phyloP scores from a whole-genome alignment of 2,113 vertebrate species.

The Casuarius casuarius region DNA sequence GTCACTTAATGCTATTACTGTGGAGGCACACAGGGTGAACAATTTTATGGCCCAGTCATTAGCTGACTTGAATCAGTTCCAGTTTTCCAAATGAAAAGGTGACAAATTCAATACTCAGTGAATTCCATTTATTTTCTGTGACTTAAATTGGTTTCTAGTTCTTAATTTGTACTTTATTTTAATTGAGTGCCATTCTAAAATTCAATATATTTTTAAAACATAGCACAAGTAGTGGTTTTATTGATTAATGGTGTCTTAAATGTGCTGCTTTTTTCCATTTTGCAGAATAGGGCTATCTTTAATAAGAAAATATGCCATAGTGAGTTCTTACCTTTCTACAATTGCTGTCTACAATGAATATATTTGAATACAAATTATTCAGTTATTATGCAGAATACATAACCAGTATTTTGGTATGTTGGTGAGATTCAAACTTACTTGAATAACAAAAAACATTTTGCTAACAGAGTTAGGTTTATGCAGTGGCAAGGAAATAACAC shows the following conservation, averaged over 20 bases:
- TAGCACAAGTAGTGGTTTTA: not conserved
- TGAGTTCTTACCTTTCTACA: not conserved
- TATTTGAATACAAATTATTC: not conserved
- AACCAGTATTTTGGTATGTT: not conserved
- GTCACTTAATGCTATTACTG: slow-evolving; percentile 53
- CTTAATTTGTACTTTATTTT: slow-evolving; percentile 34
- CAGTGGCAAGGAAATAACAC: not conserved
- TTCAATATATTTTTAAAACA: not conserved
- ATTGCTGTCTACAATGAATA: not conserved
- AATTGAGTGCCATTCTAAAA: not conserved
- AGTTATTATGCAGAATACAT: not conserved
- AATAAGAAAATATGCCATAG: not conserved
- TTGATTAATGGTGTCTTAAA: not conserved
- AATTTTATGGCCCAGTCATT: slow-evolving; percentile 45
- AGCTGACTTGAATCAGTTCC: slow-evolving; percentile 46
- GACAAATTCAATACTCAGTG: not conserved
- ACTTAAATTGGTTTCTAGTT: not conserved
- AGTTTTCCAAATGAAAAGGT: slow-evolving; percentile 44
- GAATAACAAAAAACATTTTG: not conserved
- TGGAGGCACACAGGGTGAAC: slow-evolving; percentile 15
- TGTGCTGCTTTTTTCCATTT: not conserved
- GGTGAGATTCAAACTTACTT: not conserved
- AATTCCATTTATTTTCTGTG: slow-evolving; percentile 21
- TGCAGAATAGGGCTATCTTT: not conserved
- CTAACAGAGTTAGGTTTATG: not conserved